phyloP scores from a whole-genome alignment of 2,113 vertebrate genomes.

The Conger conger region DNA sequence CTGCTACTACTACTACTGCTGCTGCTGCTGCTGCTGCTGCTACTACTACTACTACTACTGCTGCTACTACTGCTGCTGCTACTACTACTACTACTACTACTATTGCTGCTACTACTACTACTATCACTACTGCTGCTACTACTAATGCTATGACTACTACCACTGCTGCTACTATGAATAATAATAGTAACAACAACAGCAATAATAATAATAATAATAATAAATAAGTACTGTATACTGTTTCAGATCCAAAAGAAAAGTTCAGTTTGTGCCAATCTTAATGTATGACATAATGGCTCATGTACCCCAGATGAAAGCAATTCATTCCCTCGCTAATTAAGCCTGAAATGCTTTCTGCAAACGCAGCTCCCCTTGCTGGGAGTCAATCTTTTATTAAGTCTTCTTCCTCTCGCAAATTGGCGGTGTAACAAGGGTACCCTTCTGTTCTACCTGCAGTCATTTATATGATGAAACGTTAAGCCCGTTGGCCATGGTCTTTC shows the following conservation, averaged over 20 bases:
- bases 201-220: no score
- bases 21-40: no score
- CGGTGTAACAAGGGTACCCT: background rate
- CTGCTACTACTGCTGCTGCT: no score
- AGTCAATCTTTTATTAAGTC: slow-evolving; percentile 2
- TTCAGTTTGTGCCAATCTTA: background rate
- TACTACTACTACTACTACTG: no score
- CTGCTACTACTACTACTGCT: no score
- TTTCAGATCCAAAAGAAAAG: background rate
- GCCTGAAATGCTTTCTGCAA: background rate
- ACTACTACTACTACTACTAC: no score
- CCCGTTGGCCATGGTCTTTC: background rate
- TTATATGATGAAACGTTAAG: slow-evolving; percentile 8
- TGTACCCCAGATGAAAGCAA: background rate
- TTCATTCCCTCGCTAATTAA: background rate
- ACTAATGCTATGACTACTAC: no score
- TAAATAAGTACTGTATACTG: no score
- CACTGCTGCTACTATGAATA: no score
- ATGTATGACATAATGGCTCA: background rate
- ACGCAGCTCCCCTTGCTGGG: background rate
- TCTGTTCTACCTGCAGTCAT: background rate
- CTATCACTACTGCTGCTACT: no score
- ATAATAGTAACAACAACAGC: no score
- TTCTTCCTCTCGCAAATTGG: background rate
- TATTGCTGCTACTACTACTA: no score